phyloP scores from a whole-genome alignment of 37 sponge, comb jelly and placozoan species.

The Aphrocallistes beatrix region DNA sequence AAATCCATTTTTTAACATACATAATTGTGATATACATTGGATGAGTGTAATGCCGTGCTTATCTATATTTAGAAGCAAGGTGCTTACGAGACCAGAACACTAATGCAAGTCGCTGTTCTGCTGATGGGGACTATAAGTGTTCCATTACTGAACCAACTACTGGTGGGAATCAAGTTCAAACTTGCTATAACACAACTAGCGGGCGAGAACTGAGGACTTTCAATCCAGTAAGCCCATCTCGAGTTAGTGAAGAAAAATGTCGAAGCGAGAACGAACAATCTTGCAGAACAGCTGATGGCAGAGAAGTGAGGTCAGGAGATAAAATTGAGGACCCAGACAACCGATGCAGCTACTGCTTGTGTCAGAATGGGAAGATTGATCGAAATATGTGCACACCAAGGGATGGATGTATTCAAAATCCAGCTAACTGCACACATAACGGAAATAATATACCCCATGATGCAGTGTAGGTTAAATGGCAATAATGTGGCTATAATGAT shows the following conservation, averaged over 20 bases:
- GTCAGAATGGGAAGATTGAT: not conserved
- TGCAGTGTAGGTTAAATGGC: not conserved
- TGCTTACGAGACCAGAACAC: not conserved
- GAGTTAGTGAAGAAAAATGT: not conserved
- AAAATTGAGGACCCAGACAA: not conserved
- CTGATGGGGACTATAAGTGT: not conserved
- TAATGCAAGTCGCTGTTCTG: not conserved
- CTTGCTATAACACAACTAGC: not conserved
- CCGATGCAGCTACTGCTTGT: not conserved
- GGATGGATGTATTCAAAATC: not conserved
- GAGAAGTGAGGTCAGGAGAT: not conserved
- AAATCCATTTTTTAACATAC: too few species aligned
- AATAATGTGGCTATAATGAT: not conserved
- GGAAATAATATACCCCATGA: not conserved
- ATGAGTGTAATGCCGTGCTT: too few species aligned
- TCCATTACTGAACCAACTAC: not conserved
- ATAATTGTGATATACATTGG: too few species aligned
- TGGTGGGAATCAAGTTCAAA: not conserved
- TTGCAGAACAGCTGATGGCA: not conserved
- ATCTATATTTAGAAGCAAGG: not conserved
- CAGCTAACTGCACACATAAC: not conserved
- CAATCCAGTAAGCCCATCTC: not conserved
- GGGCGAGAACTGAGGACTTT: too few species aligned
- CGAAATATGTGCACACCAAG: not conserved
- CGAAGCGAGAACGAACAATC: not conserved